Evolutionary conservation across 2,888 invertebrate species (phyloP), one percentile per base, ranked within the genome.

Genomic region (Chaetogeoica ovagalla): DNA sequence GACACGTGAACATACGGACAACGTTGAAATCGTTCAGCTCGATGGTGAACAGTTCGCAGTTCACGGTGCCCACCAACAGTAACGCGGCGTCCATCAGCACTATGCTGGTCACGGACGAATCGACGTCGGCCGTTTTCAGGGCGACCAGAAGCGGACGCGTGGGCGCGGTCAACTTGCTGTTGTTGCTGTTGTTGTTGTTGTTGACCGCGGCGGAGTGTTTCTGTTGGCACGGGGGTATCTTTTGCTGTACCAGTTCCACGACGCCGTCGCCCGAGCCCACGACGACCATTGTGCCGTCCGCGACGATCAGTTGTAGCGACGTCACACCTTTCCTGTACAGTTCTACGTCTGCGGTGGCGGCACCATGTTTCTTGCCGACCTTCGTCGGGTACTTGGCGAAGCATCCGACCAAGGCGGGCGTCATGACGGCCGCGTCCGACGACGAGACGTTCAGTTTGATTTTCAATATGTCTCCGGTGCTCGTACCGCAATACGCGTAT

Each of bases 401-500:
- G 84, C 92, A 92, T 6, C 91, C 92, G 8, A 91, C 85, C 84
- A 92, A 87, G n/a, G 89, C 84, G 0, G 92, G 91, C 81, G 88
- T 89, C 89, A 70, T 88, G 85, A 88, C 85, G 59, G 87, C 87
- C 48, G 88, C 86, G 48, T 84, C 83, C 15, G 76, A 30, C 15
- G 76, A 21, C 23, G 82, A 82, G 59, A 82, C 84, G 60, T 83
- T 83, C 55, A 83, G 81, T 55, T 82, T 82, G 3, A 84, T 86
- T 84, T 89, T 89, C 81, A 92, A 85, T 15, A 93, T 87, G 85
- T 93, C 96, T 55, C 92, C 96, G 84, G 95, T 93, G 19, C 89
- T 88, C n/a, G 96, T 96, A 11, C 97, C 97, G 83, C 96, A 93
- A 85, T 91, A 94, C 68, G 93, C 91, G 82, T 89, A 90, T 68